A percentile compares a stretch with the other conserved stretches of the same genome.
phyloP scores from a whole-genome alignment of 1,140 invertebrate genomes.

The Proctacanthus coquilletti region DNA sequence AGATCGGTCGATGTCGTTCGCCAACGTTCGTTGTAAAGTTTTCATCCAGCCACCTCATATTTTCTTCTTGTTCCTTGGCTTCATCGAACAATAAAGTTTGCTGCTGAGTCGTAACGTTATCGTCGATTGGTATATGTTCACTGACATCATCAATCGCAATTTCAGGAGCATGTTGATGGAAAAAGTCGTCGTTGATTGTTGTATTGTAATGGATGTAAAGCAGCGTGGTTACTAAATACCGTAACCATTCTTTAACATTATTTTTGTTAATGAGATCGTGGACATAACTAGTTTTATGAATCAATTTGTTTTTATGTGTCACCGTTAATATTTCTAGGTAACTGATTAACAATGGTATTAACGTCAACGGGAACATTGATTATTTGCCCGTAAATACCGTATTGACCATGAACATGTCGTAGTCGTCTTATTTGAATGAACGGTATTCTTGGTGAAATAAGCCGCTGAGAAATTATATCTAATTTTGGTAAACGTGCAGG shows the following conservation, averaged over 20 bases:
- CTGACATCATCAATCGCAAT: neutral
- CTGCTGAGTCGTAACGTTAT: neutral
- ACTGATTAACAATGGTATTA: conserved; percentile 22
- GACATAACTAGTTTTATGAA: too few relatives aligned
- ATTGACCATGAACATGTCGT: conserved; percentile 19
- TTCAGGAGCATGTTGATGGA: neutral
- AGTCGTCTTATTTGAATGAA: conserved; percentile 28
- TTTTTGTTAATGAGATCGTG: conserved; percentile 6
- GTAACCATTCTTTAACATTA: neutral
- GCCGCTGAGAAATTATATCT: conserved; percentile 24
- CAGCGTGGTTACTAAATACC: neutral
- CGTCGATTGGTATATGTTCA: neutral
- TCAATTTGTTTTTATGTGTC: conserved; percentile 23
- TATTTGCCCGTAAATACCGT: conserved; percentile 27
- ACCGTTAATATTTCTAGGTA: conserved; percentile 22
- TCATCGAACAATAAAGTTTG: neutral
- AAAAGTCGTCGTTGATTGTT: neutral
- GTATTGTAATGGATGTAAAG: neutral
- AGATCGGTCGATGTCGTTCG: neutral
- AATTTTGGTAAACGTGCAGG: conserved; percentile 16
- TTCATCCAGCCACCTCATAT: neutral
- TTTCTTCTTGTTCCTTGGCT: neutral
- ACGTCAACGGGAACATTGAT: conserved; percentile 27
- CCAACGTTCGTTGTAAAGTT: neutral
- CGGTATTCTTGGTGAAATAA: conserved; percentile 23